Evolutionary conservation across 1,140 invertebrate species (phyloP).

Genomic region (Micrasema longulum): DNA sequence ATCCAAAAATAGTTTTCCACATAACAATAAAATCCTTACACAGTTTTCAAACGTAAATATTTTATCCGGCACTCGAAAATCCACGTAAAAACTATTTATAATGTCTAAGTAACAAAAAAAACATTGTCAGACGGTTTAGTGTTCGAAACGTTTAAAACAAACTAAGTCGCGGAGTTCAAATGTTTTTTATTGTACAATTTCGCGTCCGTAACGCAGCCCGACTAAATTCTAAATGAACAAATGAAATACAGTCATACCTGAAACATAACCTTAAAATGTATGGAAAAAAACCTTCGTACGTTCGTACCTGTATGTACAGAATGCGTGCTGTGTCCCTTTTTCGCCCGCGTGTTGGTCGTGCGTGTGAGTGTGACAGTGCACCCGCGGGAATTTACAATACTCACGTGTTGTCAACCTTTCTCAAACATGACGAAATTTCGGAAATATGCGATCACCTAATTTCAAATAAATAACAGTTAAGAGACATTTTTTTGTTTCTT

Average conservation of each 20-base stretch:
- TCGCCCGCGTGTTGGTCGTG: background rate
- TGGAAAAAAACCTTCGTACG: constrained; percentile 25
- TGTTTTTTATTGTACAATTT: constrained; percentile 4
- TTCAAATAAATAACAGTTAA: no score
- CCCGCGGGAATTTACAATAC: constrained; percentile 13
- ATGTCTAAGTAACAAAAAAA: no score
- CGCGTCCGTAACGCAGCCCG: constrained; percentile 24
- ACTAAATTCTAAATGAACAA: constrained; percentile 16
- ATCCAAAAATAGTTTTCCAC: no score
- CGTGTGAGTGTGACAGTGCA: constrained; percentile 9
- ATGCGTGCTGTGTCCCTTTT: constrained; percentile 13
- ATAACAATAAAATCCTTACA: no score
- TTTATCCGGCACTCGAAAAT: background rate
- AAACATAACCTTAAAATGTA: constrained; percentile 41
- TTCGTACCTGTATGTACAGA: constrained; percentile 37
- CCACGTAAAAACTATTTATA: no score
- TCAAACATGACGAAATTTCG: no score
- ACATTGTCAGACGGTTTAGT: background rate
- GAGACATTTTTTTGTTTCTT: no score
- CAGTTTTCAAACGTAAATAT: no score
- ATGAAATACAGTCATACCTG: constrained; percentile 22
- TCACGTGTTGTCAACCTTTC: background rate
- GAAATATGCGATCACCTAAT: no score
- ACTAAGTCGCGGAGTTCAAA: background rate
- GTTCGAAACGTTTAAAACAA: background rate